Conservation (phyloP, 2,888 invertebrate genomes). For the Fabriciana adippe region DNA sequence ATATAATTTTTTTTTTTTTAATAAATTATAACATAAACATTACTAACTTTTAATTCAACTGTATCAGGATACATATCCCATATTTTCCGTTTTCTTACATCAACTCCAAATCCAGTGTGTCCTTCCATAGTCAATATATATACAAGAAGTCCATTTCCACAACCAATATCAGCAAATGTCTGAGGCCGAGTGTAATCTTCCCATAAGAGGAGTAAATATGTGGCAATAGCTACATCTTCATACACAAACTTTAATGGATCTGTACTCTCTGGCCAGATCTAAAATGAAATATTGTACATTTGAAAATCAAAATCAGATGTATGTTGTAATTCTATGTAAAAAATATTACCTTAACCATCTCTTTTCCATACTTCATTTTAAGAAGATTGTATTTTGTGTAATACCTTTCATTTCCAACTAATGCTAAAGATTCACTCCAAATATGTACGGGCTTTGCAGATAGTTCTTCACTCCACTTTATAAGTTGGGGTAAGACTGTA, state of each 20-base stretch:
- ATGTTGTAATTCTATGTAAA: not conserved
- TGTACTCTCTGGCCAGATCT: constrained; percentile 96
- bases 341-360: constrained; percentile 85
- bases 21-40: not conserved
- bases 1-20: not conserved
- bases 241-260: constrained; percentile 97
- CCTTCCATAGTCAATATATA: constrained; percentile 93
- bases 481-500: constrained; percentile 82
- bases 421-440: constrained; percentile 82
- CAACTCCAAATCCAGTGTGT: constrained; percentile 90
- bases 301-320: not conserved
- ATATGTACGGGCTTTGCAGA: constrained; percentile 45
- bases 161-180: constrained; percentile 96
- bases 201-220: constrained; percentile 93
- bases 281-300: constrained; percentile 24
- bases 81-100: constrained; percentile 91
- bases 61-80: constrained; percentile 90
- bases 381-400: constrained; percentile 86
- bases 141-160: constrained; percentile 97
- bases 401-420: constrained; percentile 87
- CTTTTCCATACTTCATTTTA: constrained; percentile 89
- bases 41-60: constrained; percentile 84
- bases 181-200: constrained; percentile 75
- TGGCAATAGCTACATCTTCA: constrained; percentile 97
- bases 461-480: constrained; percentile 83